A percentile compares a stretch with the other conserved stretches of the same genome.
These are phyloP conservation scores for Nemopilema nomurai DNA, from an alignment of 30 jellyfish, hydroid and myxozoan species.

Conservation along the genomic window DNA sequence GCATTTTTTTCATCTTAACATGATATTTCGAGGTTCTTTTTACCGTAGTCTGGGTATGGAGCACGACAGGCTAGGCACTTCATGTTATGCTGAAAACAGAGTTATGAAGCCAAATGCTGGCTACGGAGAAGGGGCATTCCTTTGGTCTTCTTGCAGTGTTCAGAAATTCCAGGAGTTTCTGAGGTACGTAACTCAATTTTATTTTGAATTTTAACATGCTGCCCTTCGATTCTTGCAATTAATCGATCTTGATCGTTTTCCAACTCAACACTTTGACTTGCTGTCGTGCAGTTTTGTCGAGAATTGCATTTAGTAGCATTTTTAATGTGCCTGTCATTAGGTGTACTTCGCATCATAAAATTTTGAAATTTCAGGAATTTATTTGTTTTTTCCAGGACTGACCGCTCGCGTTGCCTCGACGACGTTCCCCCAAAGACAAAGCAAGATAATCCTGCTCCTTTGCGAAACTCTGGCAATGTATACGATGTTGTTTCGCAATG, in stretches of 20 bases:
- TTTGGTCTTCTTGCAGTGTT: constrained; percentile 91
- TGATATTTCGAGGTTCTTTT: background rate
- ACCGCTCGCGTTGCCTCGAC: constrained; percentile 13
- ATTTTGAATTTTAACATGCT: no score
- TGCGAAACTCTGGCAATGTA: constrained; percentile 65
- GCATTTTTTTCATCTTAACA: background rate
- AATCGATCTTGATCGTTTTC: no score
- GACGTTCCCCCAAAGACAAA: constrained; percentile 48
- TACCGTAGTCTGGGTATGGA: constrained; percentile 96
- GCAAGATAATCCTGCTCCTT: constrained; percentile 23
- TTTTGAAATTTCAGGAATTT: background rate
- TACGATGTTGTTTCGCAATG: constrained; percentile 83
- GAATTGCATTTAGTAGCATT: no score
- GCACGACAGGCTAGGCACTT: constrained; percentile 89
- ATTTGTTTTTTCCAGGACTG: constrained; percentile 4
- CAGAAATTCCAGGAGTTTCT: constrained; percentile 74
- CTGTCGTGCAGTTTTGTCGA: no score
- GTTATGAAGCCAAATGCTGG: constrained; percentile 80
- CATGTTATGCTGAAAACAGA: constrained; percentile 59
- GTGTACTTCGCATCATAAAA: no score
- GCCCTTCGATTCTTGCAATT: no score
- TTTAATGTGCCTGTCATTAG: no score
- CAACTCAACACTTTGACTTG: no score
- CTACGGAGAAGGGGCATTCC: constrained; percentile 74
- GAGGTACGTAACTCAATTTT: constrained; percentile 47